Percentiles rank a stretch among this genome's conserved stretches.
Evolutionary conservation across 2,888 invertebrate species (phyloP).

Genomic region (Stenodera caucasica): DNA sequence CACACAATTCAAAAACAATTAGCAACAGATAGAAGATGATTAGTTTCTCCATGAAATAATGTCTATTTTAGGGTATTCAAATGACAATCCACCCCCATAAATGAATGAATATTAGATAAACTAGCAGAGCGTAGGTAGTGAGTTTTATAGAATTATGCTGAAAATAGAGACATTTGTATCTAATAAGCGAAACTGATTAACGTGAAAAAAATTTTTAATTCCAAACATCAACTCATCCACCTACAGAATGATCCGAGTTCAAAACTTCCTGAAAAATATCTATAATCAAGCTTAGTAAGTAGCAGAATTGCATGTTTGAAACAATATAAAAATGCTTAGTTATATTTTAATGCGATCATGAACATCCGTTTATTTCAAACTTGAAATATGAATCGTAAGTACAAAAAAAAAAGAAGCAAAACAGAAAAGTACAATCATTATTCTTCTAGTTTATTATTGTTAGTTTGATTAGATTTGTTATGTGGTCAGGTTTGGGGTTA

Average conservation of each 20-base stretch:
- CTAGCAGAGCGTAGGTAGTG: neutral
- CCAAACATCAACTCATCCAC: neutral
- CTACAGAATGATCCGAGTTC: neutral
- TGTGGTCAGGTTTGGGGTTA: neutral
- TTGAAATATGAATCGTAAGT: neutral
- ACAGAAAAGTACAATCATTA: neutral
- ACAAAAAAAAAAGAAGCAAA: too few relatives aligned
- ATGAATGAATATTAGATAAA: neutral
- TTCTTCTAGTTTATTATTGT: neutral
- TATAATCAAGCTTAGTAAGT: neutral
- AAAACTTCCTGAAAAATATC: neutral
- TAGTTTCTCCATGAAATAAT: neutral
- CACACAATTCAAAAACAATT: conserved; percentile 3
- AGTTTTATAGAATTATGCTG: neutral
- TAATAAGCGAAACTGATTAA: conserved; percentile 1
- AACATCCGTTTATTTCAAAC: neutral
- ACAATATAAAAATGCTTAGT: neutral
- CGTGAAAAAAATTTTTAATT: neutral
- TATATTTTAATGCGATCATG: neutral
- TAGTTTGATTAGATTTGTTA: conserved; percentile 1
- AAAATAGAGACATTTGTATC: neutral
- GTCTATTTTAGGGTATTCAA: too few relatives aligned
- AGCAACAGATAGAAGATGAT: neutral
- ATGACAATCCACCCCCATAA: too few relatives aligned
- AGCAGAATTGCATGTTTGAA: neutral